These are phyloP conservation scores for Jacana jacana DNA, from an alignment of 2,113 vertebrate species.

Conservation along the genomic window DNA sequence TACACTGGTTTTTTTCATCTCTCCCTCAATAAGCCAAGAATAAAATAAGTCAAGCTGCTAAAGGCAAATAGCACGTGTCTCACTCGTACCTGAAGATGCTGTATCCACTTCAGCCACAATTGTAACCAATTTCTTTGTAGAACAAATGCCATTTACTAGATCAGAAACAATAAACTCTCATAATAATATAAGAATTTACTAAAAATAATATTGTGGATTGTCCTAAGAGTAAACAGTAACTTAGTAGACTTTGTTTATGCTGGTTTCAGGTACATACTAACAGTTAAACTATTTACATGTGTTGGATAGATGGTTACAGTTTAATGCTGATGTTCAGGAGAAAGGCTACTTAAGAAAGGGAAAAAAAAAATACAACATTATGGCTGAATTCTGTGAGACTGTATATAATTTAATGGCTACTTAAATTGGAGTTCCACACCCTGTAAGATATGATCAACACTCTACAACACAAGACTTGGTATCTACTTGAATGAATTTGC, in stretches of 20 bases:
- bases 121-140: not conserved
- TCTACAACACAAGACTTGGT: not conserved
- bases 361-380: not conserved
- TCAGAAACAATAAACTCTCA: not conserved
- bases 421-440: not conserved
- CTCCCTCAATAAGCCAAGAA: not conserved
- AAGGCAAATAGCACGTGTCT: not conserved
- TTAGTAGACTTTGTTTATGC: not conserved
- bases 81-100: not conserved
- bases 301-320: not conserved
- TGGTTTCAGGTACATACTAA: not conserved
- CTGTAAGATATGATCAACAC: not conserved
- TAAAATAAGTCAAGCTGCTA: not conserved
- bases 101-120: not conserved
- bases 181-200: not conserved
- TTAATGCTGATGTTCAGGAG: not conserved
- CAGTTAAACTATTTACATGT: not conserved
- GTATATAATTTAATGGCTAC: not conserved
- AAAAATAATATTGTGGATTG: not conserved
- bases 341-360: not conserved
- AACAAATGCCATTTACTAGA: not conserved
- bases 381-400: not conserved
- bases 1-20: not conserved
- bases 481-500: not conserved
- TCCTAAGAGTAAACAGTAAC: not conserved